A percentile compares a stretch with the other conserved stretches of the same genome.
Conservation (phyloP, 2,113 vertebrate species). For the Lophura nycthemera region DNA sequence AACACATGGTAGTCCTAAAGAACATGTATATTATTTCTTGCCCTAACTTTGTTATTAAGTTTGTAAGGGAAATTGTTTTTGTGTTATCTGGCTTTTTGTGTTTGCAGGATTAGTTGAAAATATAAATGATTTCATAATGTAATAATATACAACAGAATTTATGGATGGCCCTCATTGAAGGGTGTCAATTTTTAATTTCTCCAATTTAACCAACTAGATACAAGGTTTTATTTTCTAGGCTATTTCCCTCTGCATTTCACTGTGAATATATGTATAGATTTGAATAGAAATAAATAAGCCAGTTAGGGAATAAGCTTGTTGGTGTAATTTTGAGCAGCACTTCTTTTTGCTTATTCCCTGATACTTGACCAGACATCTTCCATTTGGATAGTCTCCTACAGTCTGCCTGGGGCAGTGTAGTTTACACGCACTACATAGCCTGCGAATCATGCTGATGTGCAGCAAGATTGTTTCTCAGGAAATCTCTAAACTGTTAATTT, state of each 20-base stretch:
- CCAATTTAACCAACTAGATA: background rate
- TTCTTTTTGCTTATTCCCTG: background rate
- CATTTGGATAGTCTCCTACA: background rate
- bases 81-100: background rate
- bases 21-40: background rate
- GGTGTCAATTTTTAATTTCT: background rate
- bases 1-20: accelerated
- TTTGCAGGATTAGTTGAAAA: background rate
- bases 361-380: background rate
- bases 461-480: background rate
- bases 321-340: background rate
- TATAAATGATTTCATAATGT: background rate
- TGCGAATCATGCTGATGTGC: background rate
- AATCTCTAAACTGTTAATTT: background rate
- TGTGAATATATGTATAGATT: background rate
- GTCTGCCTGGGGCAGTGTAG: background rate
- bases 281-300: background rate
- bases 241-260: background rate
- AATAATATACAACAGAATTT: background rate
- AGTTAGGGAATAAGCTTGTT: background rate
- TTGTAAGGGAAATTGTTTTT: background rate
- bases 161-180: background rate
- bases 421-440: background rate
- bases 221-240: background rate
- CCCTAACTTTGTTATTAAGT: background rate